Percentiles rank a stretch among this genome's conserved stretches.
phyloP scores from a whole-genome alignment of 2,113 vertebrate genomes.

The Stigmatopora nigra region DNA sequence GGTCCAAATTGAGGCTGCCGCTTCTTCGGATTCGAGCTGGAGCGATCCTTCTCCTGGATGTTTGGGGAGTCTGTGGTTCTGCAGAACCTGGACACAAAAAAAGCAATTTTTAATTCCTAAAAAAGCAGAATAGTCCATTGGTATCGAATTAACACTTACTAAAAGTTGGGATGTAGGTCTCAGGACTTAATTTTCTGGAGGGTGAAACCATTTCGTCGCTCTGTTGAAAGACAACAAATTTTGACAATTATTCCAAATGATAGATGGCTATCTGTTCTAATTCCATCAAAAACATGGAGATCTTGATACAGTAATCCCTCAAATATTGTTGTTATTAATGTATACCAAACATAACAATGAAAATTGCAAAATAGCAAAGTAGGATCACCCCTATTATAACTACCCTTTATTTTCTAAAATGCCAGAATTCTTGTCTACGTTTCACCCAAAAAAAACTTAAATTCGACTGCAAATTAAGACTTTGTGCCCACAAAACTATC shows the following conservation, averaged over 20 bases:
- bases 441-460: not conserved
- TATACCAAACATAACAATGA: no score
- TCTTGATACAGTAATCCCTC: not conserved
- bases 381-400: no score
- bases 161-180: constrained; percentile 58
- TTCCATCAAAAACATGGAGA: constrained; percentile 42
- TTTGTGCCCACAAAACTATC: constrained; percentile 1
- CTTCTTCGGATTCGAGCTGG: constrained; percentile 68
- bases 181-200: constrained; percentile 50
- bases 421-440: not conserved
- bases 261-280: constrained; percentile 19
- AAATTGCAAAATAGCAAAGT: no score
- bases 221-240: constrained; percentile 32
- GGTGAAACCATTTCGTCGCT: constrained; percentile 43
- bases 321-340: no score
- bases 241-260: not conserved
- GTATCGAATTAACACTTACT: constrained; percentile 53
- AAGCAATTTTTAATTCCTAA: not conserved
- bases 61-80: constrained; percentile 63
- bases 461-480: no score
- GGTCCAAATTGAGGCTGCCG: constrained; percentile 77
- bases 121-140: not conserved
- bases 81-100: constrained; percentile 42
- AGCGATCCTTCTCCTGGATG: constrained; percentile 58
- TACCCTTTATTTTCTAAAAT: no score